These are phyloP conservation scores for Marisa cornuarietis DNA, from an alignment of 1,140 invertebrate species.

Conservation along the genomic window DNA sequence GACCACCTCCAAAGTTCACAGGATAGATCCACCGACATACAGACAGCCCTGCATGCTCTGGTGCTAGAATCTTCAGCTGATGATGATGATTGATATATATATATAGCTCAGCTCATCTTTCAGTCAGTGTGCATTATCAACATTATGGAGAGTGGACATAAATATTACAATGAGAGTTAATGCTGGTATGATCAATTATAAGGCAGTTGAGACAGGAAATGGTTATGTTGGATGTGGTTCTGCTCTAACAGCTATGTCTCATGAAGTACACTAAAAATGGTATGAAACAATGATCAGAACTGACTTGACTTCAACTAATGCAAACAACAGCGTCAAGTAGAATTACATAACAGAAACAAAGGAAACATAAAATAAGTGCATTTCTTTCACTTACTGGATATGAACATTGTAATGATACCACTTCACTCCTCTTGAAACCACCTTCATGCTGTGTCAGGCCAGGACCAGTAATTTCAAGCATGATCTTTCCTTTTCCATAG, in stretches of 20 bases:
- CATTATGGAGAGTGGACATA: no score
- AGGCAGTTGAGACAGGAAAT: no score
- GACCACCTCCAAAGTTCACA: constrained; percentile 54
- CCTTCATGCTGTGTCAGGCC: background rate
- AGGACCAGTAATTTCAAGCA: constrained; percentile 1
- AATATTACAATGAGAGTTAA: no score
- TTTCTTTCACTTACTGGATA: constrained; percentile 24
- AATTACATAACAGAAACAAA: background rate
- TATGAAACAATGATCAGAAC: background rate
- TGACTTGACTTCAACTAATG: background rate
- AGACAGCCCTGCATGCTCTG: constrained; percentile 31
- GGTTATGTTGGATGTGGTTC: background rate
- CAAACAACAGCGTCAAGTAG: background rate
- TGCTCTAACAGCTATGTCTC: background rate
- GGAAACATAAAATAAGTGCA: background rate
- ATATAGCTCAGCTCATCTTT: no score
- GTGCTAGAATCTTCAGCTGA: constrained; percentile 46
- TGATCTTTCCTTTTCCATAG: constrained; percentile 9
- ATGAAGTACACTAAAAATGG: background rate
- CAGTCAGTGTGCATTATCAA: no score
- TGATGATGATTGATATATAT: background rate
- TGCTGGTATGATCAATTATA: no score
- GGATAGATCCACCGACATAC: constrained; percentile 52
- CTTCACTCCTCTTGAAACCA: constrained; percentile 19
- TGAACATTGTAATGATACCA: constrained; percentile 11